Evolutionary conservation across 1,140 invertebrate species (phyloP), one percentile per base, ranked within the genome.

Genomic region (Drosophila orosa): DNA sequence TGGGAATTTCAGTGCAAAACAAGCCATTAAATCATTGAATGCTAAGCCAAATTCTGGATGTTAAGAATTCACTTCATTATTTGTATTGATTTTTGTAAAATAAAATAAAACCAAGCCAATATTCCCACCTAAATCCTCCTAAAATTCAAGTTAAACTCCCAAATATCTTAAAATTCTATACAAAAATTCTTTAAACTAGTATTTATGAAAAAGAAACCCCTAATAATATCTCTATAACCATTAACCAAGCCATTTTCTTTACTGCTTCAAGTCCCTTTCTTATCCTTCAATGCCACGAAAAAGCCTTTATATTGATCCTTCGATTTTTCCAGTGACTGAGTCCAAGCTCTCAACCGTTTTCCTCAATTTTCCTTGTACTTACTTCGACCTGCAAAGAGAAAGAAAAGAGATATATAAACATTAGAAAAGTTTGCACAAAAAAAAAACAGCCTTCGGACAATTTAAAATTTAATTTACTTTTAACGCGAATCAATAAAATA

Each of bases 401-500:
- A 68, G 57, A 79, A 74, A 52, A 54, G 31, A 60, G 50, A 42
- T 17, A 33, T 52, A 54, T 54, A 33, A 24, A 31, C n/a, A 35
- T 74, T 63, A 68, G 68, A 65, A 60, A 33, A 47, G 62, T 83
- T 66, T 50, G 37, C 29, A 37, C 63, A 10, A 52, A 40, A 27
- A 27, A 27, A 27, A 47, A 47, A 5, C 45, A 25, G 50, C 12
- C 48, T 52, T 8, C 13, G 37, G 48, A 78, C 58, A 71, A 74
- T 66, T 74, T 61, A 76, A 74, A 90, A 84, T 89, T 91, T 77
- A 87, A 89, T 75, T 85, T 62, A 27, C 65, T 74, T 90, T 87
- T 84, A 91, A 90, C 90, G 85, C 67, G 73, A 91, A 91, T 91
- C 80, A 91, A 91, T 90, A 90, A 91, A 91, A 85, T 89, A 89